These are phyloP conservation scores for Conchocele bisecta DNA, from an alignment of 2,888 invertebrate genomes.

Conservation along the genomic window DNA sequence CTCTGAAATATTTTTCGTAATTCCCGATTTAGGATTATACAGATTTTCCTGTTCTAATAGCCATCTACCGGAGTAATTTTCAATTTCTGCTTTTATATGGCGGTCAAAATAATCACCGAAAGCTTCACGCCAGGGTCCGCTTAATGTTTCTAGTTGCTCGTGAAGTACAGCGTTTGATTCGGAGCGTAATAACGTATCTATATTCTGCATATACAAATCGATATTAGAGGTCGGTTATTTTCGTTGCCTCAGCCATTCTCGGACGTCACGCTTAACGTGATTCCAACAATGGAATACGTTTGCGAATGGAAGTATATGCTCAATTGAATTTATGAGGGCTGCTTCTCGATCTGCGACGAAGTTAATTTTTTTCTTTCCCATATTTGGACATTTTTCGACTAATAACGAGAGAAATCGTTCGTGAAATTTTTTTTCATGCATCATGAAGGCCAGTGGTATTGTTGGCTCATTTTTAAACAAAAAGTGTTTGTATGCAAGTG, in stretches of 20 bases:
- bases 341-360: conserved; percentile 21
- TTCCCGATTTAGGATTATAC: conserved; percentile 27
- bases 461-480: conserved; percentile 20
- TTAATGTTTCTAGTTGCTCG: not conserved
- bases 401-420: conserved; percentile 15
- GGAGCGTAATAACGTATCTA: conserved; percentile 5
- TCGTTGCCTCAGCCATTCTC: conserved; percentile 2
- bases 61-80: conserved; percentile 5
- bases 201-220: not conserved
- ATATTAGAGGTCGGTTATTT: not conserved
- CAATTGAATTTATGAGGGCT: conserved; percentile 11
- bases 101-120: not conserved
- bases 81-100: not conserved
- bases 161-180: not conserved
- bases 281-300: conserved; percentile 10
- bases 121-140: not conserved
- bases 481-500: conserved; percentile 24
- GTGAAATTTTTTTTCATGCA: conserved; percentile 32
- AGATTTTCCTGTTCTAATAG: conserved; percentile 12
- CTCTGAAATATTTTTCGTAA: conserved; percentile 36
- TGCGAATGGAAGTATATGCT: conserved; percentile 2
- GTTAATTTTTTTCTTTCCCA: not conserved
- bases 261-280: conserved; percentile 2
- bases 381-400: conserved; percentile 15
- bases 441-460: conserved; percentile 21